Base-by-base conservation (phyloP, 23 tunicate species). In the Clavelina lepadiformis region DNA sequence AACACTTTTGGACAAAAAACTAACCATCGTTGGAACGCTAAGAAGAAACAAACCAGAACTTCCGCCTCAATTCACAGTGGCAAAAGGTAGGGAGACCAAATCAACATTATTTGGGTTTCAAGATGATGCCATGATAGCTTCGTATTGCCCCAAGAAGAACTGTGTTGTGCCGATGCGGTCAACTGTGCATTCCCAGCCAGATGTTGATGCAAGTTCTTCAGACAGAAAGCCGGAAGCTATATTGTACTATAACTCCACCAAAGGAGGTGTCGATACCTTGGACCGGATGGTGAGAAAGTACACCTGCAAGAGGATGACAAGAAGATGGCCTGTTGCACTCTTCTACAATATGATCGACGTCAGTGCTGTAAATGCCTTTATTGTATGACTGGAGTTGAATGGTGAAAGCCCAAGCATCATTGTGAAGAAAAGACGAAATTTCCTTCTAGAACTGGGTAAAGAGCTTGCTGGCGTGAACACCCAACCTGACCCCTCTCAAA, bases 301-400 rank as follows among this genome's bases (percentile, higher is more conserved):
- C 72, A 45, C 57, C 57, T 66, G 57, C 72, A 66, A 66, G 26
- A 66, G 35, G 26, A 46, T 46, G 36, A 66, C 72, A 3, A 46
- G 72, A 46, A 46, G 72, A 46, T 46, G 72, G 72, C 72, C 72
- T 3, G 57, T 66, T 2, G 57, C 57, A 5, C 56, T 66, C 33
- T 66, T 66, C 26, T 66, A 66, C 57, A 66, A 46, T 27, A 46
- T 66, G 72, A 46, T 66, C 35, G 72, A 66, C 36, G 35, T 66
- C 20, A 46, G 35, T 24, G 57, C 72, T 46, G 57, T 66, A 4
- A 66, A 66, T 66, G 56, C 56, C 47, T 66, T 15, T 46, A 26
- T 46, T 3, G 35, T 66, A 24, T 66, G 56, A 25, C 72, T 6
- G 11, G 47, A 53, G 4, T 63, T 24, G 50, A 50, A 63, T 7